These are phyloP conservation scores for Heliornis fulica DNA, from an alignment of 2,113 vertebrate genomes.

Conservation along the genomic window DNA sequence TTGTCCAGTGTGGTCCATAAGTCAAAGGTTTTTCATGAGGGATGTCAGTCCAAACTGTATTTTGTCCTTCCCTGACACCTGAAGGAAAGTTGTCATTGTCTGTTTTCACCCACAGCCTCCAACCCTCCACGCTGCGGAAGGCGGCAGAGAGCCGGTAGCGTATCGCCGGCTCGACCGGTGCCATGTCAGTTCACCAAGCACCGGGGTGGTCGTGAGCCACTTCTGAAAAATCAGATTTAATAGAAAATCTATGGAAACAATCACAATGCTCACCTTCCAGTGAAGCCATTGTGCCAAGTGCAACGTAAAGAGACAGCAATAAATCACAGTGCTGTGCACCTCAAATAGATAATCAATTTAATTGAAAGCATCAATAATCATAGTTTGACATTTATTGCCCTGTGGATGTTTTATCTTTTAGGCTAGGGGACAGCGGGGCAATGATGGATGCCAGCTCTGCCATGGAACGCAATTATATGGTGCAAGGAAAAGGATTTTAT, in stretches of 20 bases:
- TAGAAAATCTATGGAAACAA: conserved; percentile 54
- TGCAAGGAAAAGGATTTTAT: conserved; percentile 67
- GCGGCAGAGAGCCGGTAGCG: neutral
- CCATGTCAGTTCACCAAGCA: neutral
- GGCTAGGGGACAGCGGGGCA: conserved; percentile 82
- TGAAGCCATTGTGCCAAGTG: conserved; percentile 60
- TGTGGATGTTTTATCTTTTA: conserved; percentile 90
- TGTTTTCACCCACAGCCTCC: neutral
- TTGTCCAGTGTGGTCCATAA: neutral
- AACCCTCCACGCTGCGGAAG: neutral
- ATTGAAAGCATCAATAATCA: conserved; percentile 92
- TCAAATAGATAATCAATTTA: conserved; percentile 93
- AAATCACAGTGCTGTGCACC: conserved; percentile 75
- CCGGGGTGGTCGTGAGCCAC: neutral
- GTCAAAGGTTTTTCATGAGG: neutral
- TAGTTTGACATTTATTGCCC: conserved; percentile 91
- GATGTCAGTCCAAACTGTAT: neutral
- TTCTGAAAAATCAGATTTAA: conserved; percentile 42
- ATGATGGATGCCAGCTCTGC: conserved; percentile 88
- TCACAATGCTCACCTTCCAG: conserved; percentile 64
- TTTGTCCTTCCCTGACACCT: neutral
- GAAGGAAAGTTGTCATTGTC: neutral
- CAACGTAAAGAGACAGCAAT: conserved; percentile 68
- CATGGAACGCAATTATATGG: conserved; percentile 79
- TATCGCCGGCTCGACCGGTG: neutral